Conservation (phyloP, 2,888 invertebrate genomes). For the Neria commutata region DNA sequence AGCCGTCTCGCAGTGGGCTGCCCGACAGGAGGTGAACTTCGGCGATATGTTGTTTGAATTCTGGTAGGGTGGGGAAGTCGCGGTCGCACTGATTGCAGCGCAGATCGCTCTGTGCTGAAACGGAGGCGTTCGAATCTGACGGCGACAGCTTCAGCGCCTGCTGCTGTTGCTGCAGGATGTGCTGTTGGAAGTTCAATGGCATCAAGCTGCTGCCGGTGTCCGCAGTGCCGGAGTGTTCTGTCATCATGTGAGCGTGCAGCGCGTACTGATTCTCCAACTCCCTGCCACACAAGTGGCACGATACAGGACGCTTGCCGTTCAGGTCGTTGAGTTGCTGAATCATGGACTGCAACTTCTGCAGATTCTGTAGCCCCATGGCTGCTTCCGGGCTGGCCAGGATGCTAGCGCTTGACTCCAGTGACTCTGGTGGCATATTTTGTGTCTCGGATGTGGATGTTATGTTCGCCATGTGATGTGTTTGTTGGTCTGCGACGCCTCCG, state of each 20-base stretch:
- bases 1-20: slow-evolving; percentile 61
- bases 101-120: slow-evolving; percentile 37
- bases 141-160: slow-evolving; percentile 49
- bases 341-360: slow-evolving; percentile 90
- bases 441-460: slow-evolving; percentile 6
- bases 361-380: slow-evolving; percentile 81
- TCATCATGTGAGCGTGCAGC: slow-evolving; percentile 64
- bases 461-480: slow-evolving; percentile 5
- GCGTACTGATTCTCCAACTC: slow-evolving; percentile 76
- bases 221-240: slow-evolving; percentile 52
- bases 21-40: slow-evolving; percentile 65
- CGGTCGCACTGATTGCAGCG: slow-evolving; percentile 61
- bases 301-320: slow-evolving; percentile 67
- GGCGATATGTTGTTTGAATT: slow-evolving; percentile 73
- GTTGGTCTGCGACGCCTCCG: slow-evolving; percentile 2
- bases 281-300: slow-evolving; percentile 74
- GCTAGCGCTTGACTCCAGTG: background rate
- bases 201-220: slow-evolving; percentile 29
- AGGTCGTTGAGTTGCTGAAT: slow-evolving; percentile 85
- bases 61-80: slow-evolving; percentile 71
- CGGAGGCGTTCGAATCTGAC: slow-evolving; percentile 33
- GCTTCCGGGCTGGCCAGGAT: slow-evolving; percentile 62
- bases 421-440: background rate
- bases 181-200: slow-evolving; percentile 43
- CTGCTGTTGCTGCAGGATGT: slow-evolving; percentile 31